phyloP scores from a whole-genome alignment of 2,113 vertebrate genomes.

The Bubalus kerabau region DNA sequence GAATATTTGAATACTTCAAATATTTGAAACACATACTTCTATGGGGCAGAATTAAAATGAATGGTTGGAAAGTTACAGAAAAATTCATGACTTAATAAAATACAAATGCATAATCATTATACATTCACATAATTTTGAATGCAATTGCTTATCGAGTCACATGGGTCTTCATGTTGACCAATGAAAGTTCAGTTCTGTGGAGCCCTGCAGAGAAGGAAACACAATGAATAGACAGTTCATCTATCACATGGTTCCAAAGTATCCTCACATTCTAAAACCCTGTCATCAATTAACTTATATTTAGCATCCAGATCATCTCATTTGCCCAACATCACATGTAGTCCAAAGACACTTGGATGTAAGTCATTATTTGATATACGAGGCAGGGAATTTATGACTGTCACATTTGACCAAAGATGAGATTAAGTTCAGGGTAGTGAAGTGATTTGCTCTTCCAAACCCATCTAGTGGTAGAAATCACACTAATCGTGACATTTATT shows the following conservation, averaged over 20 bases:
- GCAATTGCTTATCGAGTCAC: too few species aligned
- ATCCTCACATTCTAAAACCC: not conserved
- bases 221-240: not conserved
- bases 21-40: not conserved
- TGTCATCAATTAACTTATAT: not conserved
- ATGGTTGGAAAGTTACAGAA: not conserved
- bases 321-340: not conserved
- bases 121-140: not conserved
- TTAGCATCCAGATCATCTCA: not conserved
- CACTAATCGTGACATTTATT: not conserved
- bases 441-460: not conserved
- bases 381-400: not conserved
- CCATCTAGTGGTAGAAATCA: not conserved
- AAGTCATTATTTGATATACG: not conserved
- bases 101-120: not conserved
- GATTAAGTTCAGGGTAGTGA: not conserved
- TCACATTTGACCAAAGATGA: not conserved
- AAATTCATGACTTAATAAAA: not conserved
- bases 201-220: not conserved
- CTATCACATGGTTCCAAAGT: accelerated
- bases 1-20: not conserved
- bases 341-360: not conserved
- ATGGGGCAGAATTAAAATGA: too few species aligned
- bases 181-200: not conserved
- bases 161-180: not conserved